Evolutionary conservation across 2,797 vertebrate genomes (phyloP).

Genomic region (Helostoma temminkii): DNA sequence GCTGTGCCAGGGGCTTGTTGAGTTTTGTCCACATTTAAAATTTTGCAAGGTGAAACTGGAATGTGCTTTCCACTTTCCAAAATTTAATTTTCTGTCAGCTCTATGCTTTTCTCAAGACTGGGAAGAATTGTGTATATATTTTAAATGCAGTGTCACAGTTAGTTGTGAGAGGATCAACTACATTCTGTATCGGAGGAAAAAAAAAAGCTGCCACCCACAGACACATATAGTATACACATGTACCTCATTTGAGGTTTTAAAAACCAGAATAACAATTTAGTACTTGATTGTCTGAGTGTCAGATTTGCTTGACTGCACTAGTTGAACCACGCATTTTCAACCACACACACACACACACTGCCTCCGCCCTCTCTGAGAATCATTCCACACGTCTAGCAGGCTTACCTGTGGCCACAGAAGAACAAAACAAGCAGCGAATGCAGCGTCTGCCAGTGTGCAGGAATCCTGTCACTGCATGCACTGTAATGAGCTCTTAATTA

Average conservation of each 20-base stretch:
- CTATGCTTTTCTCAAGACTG: slow-evolving; percentile 34
- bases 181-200: slow-evolving; percentile 21
- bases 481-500: slow-evolving; percentile 86
- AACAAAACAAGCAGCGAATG: slow-evolving; percentile 80
- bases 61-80: slow-evolving; percentile 52
- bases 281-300: slow-evolving; percentile 75
- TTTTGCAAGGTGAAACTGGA: slow-evolving; percentile 51
- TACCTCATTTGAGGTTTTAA: slow-evolving; percentile 70
- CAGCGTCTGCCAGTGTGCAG: slow-evolving; percentile 74
- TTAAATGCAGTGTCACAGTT: slow-evolving; percentile 28
- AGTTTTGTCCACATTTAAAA: slow-evolving; percentile 62
- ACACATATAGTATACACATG: slow-evolving; percentile 60
- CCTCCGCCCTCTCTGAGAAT: slow-evolving; percentile 70
- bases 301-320: slow-evolving; percentile 78
- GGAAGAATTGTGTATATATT: slow-evolving; percentile 26
- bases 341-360: slow-evolving; percentile 51
- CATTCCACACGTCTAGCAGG: slow-evolving; percentile 83
- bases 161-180: slow-evolving; percentile 24
- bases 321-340: slow-evolving; percentile 69
- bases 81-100: slow-evolving; percentile 46
- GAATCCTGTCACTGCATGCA: slow-evolving; percentile 84
- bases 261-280: slow-evolving; percentile 80
- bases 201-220: slow-evolving; percentile 72
- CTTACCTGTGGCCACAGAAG: slow-evolving; percentile 80
- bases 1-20: slow-evolving; percentile 68